Percentiles rank a stretch among this genome's conserved stretches.
These are phyloP conservation scores for Syngnathus floridae DNA, from an alignment of 2,113 vertebrate species.

Conservation along the genomic window DNA sequence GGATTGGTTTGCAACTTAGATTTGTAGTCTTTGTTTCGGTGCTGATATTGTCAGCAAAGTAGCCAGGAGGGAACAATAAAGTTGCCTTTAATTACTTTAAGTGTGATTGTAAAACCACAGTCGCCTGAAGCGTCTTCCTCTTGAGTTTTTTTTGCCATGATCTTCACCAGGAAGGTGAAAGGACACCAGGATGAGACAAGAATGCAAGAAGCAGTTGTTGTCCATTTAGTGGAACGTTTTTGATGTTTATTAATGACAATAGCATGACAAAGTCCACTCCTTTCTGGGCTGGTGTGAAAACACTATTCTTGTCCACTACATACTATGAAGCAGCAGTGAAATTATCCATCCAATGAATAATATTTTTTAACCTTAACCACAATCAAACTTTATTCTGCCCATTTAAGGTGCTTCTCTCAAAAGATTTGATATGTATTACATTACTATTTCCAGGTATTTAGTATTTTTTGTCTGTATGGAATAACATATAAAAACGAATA, in stretches of 20 bases:
- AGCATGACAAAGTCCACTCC: too few relatives aligned
- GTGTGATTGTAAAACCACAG: constrained; percentile 22
- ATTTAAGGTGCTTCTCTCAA: neutral
- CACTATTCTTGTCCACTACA: too few relatives aligned
- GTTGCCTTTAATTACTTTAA: constrained; percentile 3
- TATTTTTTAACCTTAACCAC: neutral
- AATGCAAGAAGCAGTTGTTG: neutral
- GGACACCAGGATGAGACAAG: constrained; percentile 1
- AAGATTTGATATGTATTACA: too few relatives aligned
- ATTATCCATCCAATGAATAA: too few relatives aligned
- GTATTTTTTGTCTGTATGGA: too few relatives aligned
- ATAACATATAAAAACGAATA: too few relatives aligned
- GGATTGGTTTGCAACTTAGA: neutral
- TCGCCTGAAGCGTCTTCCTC: neutral
- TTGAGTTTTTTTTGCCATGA: neutral
- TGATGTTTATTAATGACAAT: too few relatives aligned
- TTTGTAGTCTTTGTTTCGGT: neutral
- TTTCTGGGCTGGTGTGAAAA: too few relatives aligned
- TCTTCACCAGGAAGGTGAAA: constrained; percentile 2
- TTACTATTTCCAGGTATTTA: too few relatives aligned
- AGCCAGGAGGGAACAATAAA: neutral
- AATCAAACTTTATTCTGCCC: neutral
- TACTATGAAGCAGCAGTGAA: too few relatives aligned
- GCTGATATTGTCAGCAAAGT: neutral
- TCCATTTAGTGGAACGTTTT: neutral